Evolutionary conservation across 2,113 vertebrate genomes (phyloP), one percentile per base, ranked within the genome.

Genomic region (Apteryx mantelli): DNA sequence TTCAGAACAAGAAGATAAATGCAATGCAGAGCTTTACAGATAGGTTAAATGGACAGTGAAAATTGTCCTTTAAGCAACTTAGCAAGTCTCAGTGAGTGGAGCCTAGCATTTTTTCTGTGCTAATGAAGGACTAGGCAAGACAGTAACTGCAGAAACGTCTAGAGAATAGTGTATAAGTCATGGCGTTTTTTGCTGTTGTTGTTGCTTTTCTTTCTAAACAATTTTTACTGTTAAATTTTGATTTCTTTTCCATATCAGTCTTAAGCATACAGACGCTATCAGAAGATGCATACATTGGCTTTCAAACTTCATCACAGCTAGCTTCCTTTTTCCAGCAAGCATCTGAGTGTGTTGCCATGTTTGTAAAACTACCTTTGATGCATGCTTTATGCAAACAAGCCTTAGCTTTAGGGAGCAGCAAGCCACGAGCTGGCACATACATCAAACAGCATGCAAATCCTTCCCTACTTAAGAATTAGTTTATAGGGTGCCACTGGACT

Each of bases 401-500:
- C 50, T 86, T 97, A 3, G 18, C 93, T 97, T 91, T 78, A 90
- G 88, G 91, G 84, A 96, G 71, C 68, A 93, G 93, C 84, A 95
- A 48, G 89, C 94, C 93, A 91, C 2, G 3, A 74, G 73, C 86
- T 94, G 91, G 89, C 92, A 70, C 65, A 28, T 11, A 65, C 34
- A 74, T 95, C 96, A 76, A 50, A 91, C 65, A 71, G 66, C 87
- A 87, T 64, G 83, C 80, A 94, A 94, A 96, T 82, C 55, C 60
- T 82, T 64, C 82, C 58, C 82, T 68, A 79, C 15, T 8, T 1
- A 50, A 94, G 30, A 88, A 6, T 9, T 18, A 6, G 84, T 82
- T 94, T 84, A 77, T 55, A 88, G 88, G 36, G 0, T 26, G 65
- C 87, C 42, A 52, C 74, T 1, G 15, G 65, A 50, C 13, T 40